Conservation (phyloP, 2,113 vertebrate genomes). For the Riparia riparia region DNA sequence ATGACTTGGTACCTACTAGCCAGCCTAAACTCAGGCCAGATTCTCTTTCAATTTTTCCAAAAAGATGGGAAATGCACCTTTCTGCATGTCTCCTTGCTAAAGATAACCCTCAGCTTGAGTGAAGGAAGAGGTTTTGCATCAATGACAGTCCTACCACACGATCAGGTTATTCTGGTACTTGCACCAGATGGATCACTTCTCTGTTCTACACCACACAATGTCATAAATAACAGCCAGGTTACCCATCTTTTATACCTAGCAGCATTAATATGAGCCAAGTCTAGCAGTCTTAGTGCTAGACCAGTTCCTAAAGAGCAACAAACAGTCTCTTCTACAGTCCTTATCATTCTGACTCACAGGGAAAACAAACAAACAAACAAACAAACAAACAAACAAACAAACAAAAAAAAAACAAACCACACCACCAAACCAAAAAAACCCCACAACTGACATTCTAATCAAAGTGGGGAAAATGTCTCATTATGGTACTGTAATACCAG, state of each 20-base stretch:
- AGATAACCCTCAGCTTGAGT: neutral
- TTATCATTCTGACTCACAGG: neutral
- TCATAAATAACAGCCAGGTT: neutral
- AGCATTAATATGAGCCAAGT: neutral
- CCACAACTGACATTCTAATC: neutral
- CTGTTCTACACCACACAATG: neutral
- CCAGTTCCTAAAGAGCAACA: neutral
- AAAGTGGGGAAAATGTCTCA: neutral
- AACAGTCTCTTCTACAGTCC: neutral
- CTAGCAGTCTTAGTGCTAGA: neutral
- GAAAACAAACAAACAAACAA: neutral
- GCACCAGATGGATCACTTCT: neutral
- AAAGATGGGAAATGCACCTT: neutral
- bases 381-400: neutral
- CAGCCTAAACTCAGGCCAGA: neutral
- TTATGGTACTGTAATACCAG: neutral
- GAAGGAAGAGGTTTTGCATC: neutral
- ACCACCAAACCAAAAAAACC: neutral
- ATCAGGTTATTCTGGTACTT: neutral
- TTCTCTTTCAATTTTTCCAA: neutral
- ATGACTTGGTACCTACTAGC: neutral
- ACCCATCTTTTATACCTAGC: neutral
- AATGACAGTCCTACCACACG: neutral
- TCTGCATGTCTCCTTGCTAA: neutral
- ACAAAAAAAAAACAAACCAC: neutral